Conservation (phyloP, 2,113 vertebrate species). For the Chloropsis hardwickii region DNA sequence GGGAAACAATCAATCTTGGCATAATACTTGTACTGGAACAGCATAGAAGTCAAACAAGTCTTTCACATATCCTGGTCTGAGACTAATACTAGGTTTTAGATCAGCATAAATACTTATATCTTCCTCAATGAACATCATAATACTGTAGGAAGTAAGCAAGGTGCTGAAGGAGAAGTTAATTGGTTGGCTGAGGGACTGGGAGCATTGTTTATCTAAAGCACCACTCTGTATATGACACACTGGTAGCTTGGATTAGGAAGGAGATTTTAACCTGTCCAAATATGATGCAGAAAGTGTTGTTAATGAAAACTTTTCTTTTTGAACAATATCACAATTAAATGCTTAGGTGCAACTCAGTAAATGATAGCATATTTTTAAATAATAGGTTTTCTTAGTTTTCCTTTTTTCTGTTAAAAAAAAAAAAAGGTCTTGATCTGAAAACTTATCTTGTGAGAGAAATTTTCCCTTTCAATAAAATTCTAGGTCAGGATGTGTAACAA, state of each 20-base stretch:
- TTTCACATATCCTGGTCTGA: not conserved
- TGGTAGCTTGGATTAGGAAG: not conserved
- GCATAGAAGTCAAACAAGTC: not conserved
- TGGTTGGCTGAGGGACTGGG: not conserved
- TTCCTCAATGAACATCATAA: not conserved
- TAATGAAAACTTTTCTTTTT: not conserved
- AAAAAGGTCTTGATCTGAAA: not conserved
- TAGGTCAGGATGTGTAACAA: not conserved
- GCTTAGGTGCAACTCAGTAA: not conserved
- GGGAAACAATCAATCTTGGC: not conserved
- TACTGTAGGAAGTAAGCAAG: not conserved
- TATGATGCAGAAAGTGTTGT: not conserved
- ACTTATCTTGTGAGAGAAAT: not conserved
- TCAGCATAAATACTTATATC: not conserved
- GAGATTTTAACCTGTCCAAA: not conserved
- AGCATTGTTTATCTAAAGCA: not conserved
- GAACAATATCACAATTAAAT: not conserved
- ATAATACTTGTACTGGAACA: not conserved
- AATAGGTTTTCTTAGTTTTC: not conserved
- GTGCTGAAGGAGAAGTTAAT: not conserved
- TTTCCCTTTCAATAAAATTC: not conserved
- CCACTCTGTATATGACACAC: rapidly evolving
- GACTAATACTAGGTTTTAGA: not conserved
- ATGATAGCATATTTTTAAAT: not conserved
- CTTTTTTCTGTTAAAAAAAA: not conserved